Base-by-base conservation (phyloP, 2,888 invertebrate genomes). In the Drosophila putrida region DNA sequence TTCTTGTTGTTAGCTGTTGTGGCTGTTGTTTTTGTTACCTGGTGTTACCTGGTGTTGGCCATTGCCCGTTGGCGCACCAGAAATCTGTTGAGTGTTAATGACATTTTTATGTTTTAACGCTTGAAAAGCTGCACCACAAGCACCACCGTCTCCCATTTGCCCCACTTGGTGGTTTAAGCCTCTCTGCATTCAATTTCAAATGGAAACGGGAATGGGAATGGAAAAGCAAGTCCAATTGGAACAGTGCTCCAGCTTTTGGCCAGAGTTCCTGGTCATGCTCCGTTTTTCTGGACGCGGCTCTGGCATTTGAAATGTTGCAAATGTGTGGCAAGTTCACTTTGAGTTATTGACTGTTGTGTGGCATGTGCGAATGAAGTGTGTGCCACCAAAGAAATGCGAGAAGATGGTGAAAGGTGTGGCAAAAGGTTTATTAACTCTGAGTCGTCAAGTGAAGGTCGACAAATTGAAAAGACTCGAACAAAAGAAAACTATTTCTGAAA, bases 1-100 rank as follows among this genome's bases (percentile, higher is more conserved):
- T 69, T 70, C 61, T 47, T 44, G 35, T 41, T 61, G 36, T 41
- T 38, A 33, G 49, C 35, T 53, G 57, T 46, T 62, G 46, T 38
- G 54, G 33, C 6, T 31, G 6, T 31, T 31, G 6, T 6, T 31
- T 6, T 31, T 31, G 28, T 8, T 28, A 20, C 31, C 10, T 49
- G 46, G 39, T 28, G 20, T 9, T 50, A 36, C 8, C 27, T 15
- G 44, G 50, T 60, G 20, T 60, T 76, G 80, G 73, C 69, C 70
- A 46, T 74, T 64, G 70, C 63, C 62, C 59, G 70, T 46, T 66
- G 80, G 71, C 85, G 74, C 80, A 75, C 63, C 71, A 85, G 72
- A 84, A 84, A 84, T 88, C 84, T 84, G 83, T 84, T 84, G 88
- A 88, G 83, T 84, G 83, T 88, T 84, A 84, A 84, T 84, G 83